Evolutionary conservation across 2,113 vertebrate species (phyloP), one percentile per base, ranked within the genome.

Genomic region (Myiozetetes cayanensis): DNA sequence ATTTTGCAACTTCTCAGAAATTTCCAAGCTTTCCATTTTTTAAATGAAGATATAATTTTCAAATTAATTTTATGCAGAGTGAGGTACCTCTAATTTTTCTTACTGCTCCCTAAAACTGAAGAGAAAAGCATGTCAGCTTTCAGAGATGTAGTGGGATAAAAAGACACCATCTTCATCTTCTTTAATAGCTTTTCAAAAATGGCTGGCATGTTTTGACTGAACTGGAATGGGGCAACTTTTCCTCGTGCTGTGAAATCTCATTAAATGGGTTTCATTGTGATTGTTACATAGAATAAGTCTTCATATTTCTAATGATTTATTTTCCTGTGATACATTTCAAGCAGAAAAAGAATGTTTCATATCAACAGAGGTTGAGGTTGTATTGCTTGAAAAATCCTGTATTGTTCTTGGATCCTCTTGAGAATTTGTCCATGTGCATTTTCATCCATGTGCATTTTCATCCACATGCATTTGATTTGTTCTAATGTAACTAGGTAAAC

Each of bases 171-270:
- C 81, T 91, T 89, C 77, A 79, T 84, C 49, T 85, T 65, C 84
- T 94, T 89, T 94, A 95, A 85, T 82, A 91, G 62, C 67, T 95
- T 95, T 83, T 95, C 74, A 83, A 53, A 78, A 89, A 43, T 89
- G 81, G 81, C 46, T 97, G 95, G 71, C 93, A 95, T 93, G 82
- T 95, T 97, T 95, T 96, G 91, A 94, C 96, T 96, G 75, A 87
- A 85, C 35, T 75, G 67, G 87, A 93, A 85, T 62, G 61, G 76
- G 63, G 53, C 33, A 94, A 96, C 71, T 73, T 87, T 46, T 82
- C 82, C 91, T 74, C 3, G 1, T 66, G 85, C 87, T 95, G 74
- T 93, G 91, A 96, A 94, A 89, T 89, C 74, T 89, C 62, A 94
- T 96, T 96, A 93, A 95, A 68, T 1, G 30, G 44, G 16, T 87